Base-by-base conservation (phyloP, 1,140 invertebrate species). In the Homalodisca vitripennis region DNA sequence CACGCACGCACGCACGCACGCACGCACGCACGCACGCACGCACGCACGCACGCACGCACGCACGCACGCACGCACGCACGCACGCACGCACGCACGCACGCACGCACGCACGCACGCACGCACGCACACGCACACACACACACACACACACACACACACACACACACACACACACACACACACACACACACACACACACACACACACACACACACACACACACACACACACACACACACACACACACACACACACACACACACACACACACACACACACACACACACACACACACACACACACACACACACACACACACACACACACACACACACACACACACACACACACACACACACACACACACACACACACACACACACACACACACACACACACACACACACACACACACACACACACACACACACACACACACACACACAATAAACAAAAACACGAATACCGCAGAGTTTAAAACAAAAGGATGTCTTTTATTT, bases 221-320 rank as follows among this genome's bases (percentile, higher is more conserved):
- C 41, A 46, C 41, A 46, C 41, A 46, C 41, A 46, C 41, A 46
- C 41, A 46, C 41, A 46, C 41, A 46, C 41, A 46, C 41, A 46
- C 41, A 46, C 41, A 46, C 41, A 46, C 41, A 46, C 41, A 46
- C 41, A 46, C 41, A 46, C 41, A 46, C 41, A 46, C 41, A 46
- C 41, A 46, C 41, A 46, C 41, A 46, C 41, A 46, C 41, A 46
- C 41, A 46, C 41, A 46, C 41, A 46, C n/a, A 46, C 41, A 46
- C 41, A 46, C 41, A n/a, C n/a, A n/a, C n/a, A n/a, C n/a, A n/a
- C n/a, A n/a, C n/a, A n/a, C n/a, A n/a, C n/a, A n/a, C n/a, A n/a
- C n/a, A n/a, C n/a, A n/a, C n/a, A n/a, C n/a, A n/a, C n/a, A n/a
- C n/a, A n/a, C n/a, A n/a, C n/a, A n/a, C n/a, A n/a, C n/a, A n/a